Conservation (phyloP, 92 coral and sea anemone species). For the Zoanthus gigantus region DNA sequence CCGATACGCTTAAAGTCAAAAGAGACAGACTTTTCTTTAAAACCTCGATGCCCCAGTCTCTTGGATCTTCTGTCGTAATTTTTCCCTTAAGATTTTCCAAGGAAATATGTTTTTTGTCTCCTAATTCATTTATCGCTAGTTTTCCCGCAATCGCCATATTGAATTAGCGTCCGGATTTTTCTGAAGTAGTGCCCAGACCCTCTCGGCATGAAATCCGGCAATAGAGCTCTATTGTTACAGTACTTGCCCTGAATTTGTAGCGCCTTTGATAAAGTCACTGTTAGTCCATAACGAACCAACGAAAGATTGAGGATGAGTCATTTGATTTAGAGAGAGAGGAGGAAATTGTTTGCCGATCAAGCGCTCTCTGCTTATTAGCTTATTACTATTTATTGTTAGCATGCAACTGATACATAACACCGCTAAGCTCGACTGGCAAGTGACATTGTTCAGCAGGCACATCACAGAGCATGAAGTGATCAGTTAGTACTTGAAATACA, state of each 20-base stretch:
- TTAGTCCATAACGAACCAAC: conserved; percentile 26
- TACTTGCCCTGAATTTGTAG: conserved; percentile 50
- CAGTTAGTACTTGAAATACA: conserved; percentile 16
- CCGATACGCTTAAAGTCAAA: no score
- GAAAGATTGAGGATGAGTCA: conserved; percentile 25
- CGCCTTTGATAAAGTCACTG: conserved; percentile 19
- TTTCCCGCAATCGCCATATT: no score
- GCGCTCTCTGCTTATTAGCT: conserved; percentile 53
- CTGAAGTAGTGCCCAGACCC: no score
- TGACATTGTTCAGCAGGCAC: conserved; percentile 14
- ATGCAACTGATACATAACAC: conserved; percentile 5
- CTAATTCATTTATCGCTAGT: no score
- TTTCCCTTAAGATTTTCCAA: no score
- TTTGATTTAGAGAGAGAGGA: conserved; percentile 47
- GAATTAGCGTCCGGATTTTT: no score
- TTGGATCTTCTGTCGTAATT: no score
- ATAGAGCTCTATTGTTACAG: conserved; percentile 47
- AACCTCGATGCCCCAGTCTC: no score
- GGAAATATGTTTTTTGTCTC: no score
- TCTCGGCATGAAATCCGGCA: no score
- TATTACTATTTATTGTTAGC: conserved; percentile 10
- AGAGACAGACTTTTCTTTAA: no score
- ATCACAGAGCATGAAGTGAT: conserved; percentile 12
- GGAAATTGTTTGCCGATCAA: conserved; percentile 27
- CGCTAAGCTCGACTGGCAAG: conserved; percentile 1